Conservation (phyloP, 2,888 invertebrate genomes). For the Thecocarcelia acutangulata region DNA sequence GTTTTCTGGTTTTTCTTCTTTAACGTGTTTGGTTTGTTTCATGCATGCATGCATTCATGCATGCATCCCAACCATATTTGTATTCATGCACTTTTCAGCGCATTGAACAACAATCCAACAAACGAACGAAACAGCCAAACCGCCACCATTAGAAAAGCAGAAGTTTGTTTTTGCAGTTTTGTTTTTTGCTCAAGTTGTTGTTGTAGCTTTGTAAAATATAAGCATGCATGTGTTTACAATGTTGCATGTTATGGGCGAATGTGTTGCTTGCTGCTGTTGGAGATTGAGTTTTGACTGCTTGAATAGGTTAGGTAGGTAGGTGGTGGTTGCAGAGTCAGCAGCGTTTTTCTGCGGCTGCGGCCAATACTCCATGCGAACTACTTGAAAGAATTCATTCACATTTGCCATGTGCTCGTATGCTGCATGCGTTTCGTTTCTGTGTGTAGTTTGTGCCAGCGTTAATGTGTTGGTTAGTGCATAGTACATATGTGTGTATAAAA, state of each 20-base stretch:
- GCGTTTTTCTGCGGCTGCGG: conserved; percentile 47
- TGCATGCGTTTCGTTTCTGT: neutral
- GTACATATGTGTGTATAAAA: conserved; percentile 20
- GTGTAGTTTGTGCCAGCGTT: neutral
- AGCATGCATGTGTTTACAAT: neutral
- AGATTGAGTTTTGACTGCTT: conserved; percentile 37
- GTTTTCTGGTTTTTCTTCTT: conserved; percentile 62
- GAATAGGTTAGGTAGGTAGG: conserved; percentile 31
- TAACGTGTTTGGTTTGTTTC: conserved; percentile 47
- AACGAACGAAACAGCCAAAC: conserved; percentile 13
- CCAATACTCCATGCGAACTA: conserved; percentile 50
- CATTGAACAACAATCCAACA: conserved; percentile 41
- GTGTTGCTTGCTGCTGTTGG: conserved; percentile 9
- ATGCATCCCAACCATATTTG: conserved; percentile 31
- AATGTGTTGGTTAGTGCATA: neutral
- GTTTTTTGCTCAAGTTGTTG: conserved; percentile 2
- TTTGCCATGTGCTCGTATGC: conserved; percentile 23
- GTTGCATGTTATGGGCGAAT: conserved; percentile 15
- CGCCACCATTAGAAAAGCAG: conserved; percentile 63
- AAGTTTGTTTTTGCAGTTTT: conserved; percentile 24
- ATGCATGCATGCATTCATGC: conserved; percentile 51
- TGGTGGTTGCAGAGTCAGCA: conserved; percentile 25
- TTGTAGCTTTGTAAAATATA: neutral
- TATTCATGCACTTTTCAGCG: conserved; percentile 50
- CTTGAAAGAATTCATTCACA: conserved; percentile 68